These are phyloP conservation scores for Melanchra persicariae DNA, from an alignment of 2,888 invertebrate species.

Conservation along the genomic window DNA sequence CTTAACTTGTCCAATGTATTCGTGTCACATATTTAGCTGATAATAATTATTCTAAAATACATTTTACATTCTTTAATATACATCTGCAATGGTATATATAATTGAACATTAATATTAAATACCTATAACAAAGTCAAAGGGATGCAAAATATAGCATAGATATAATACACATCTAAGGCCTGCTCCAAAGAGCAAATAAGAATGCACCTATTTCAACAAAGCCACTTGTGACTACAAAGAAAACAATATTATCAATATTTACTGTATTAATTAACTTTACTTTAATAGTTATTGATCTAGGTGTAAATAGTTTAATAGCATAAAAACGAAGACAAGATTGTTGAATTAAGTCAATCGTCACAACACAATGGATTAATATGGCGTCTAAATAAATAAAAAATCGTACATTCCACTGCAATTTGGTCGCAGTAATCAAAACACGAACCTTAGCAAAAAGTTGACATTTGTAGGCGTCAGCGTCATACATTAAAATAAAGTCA, in stretches of 20 bases:
- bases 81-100: too few species aligned
- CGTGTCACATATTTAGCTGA: background rate
- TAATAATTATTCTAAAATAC: background rate
- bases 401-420: conserved; percentile 1
- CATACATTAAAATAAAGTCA: conserved; percentile 18
- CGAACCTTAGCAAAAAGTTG: conserved; percentile 12
- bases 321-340: background rate
- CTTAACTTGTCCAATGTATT: background rate
- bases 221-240: background rate
- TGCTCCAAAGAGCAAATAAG: background rate
- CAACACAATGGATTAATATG: background rate
- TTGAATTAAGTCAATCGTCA: background rate
- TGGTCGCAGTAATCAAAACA: conserved; percentile 17
- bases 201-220: background rate
- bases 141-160: too few species aligned
- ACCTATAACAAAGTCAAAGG: too few species aligned
- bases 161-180: background rate
- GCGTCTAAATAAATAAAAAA: conserved; percentile 10
- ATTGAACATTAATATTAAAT: background rate
- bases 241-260: background rate
- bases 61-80: too few species aligned
- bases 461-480: conserved; percentile 19
- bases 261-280: background rate
- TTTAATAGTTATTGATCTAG: background rate
- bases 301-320: background rate